Evolutionary conservation across 2,888 invertebrate species (phyloP), one percentile per base, ranked within the genome.

Genomic region (Liopterus haemorrhoidalis): DNA sequence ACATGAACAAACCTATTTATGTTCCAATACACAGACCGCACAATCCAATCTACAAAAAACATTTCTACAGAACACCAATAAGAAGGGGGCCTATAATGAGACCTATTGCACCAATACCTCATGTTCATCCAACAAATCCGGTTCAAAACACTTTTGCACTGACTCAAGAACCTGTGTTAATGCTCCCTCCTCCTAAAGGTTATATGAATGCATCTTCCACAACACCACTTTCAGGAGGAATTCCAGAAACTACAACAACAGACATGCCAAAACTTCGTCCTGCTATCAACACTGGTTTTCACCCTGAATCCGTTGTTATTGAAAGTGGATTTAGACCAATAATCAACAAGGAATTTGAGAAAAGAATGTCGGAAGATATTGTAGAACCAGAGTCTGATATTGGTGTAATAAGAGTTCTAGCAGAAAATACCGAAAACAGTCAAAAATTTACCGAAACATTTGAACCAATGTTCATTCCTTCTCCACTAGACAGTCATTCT

Each of bases 241-340:
- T 21, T 40, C 48, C 18, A 27, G 42, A 39, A 35, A 33, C 32
- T 38, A n/a, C 31, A 48, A 21, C 22, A 38, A 3, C 38, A 35
- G 21, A 21, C 30, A 3, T 39, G 20, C 61, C n/a, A 57, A 68
- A 70, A 0, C 62, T 77, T 57, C 66, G 65, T 38, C 76, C 79
- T 2, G 84, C 84, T 0, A 66, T 79, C 0, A 85, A 85, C 54
- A 82, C 81, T 2, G 86, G 87, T 0, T 90, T 90, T 55, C 80
- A 85, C 61, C 87, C 88, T 0, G 81, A 81, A 53, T 81, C 85
- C 0, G 81, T 90, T 4, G 82, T 88, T 0, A 81, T 89, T 9
- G 89, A 90, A 67, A 81, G 85, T 45, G 89, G 89, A 0, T 90
- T 90, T 58, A 85, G 81, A 52, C 89, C 90, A 0, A 88, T 89